Evolutionary conservation across 2,888 invertebrate species (phyloP).

Genomic region (Charanyca ferruginea): DNA sequence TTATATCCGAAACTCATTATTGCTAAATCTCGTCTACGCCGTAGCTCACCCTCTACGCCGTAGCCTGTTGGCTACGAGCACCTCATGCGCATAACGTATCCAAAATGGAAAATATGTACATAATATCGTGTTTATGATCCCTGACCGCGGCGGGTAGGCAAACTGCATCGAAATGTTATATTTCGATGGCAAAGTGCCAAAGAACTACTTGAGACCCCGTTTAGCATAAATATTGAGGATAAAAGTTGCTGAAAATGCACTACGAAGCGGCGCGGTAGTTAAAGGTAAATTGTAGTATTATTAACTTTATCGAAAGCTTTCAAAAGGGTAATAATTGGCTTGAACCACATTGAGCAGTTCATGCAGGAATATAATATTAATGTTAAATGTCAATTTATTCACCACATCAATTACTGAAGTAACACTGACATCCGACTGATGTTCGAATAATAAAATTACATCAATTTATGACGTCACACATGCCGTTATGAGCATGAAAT

Average conservation of each 20-base stretch:
- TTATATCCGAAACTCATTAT: background rate
- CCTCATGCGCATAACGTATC: background rate
- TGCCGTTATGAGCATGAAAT: constrained; percentile 13
- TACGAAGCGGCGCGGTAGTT: background rate
- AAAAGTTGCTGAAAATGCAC: constrained; percentile 24
- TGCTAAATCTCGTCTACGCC: background rate
- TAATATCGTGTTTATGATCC: constrained; percentile 19
- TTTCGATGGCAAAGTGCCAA: constrained; percentile 47
- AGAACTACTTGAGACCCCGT: constrained; percentile 16
- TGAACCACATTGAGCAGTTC: background rate
- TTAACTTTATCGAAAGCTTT: background rate
- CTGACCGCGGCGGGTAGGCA: constrained; percentile 1
- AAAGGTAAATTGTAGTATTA: background rate
- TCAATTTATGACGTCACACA: background rate
- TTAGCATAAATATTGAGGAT: constrained; percentile 33
- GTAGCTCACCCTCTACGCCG: background rate
- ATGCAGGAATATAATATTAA: background rate
- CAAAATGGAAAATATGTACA: constrained; percentile 27
- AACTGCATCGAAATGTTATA: constrained; percentile 40
- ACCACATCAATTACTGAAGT: background rate
- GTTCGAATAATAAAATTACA: constrained; percentile 1
- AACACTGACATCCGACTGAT: constrained; percentile 1
- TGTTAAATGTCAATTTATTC: background rate
- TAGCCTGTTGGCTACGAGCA: constrained; percentile 12
- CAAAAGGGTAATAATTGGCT: background rate